A percentile compares a stretch with the other conserved stretches of the same genome.
Conservation (phyloP, 2,888 invertebrate species). For the Nomada ruficornis region DNA sequence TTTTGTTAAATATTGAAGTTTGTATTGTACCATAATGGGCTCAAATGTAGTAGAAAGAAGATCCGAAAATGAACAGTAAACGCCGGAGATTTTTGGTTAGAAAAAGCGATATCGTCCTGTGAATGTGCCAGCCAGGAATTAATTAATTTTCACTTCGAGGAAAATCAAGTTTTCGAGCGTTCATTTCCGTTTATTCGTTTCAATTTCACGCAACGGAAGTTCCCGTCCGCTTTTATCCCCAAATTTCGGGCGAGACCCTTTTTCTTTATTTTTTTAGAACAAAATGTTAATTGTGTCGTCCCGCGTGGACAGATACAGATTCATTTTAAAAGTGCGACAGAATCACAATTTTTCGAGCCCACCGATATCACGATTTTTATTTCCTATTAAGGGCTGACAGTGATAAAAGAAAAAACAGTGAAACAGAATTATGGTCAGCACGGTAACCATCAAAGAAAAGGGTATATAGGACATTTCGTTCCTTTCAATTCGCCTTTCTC, state of each 20-base stretch:
- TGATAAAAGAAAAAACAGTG: too few species aligned
- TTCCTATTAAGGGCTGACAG: too few species aligned
- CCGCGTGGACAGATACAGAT: too few species aligned
- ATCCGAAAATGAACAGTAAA: background rate
- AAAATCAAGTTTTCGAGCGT: constrained; percentile 35
- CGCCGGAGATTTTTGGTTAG: background rate
- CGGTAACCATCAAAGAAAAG: background rate
- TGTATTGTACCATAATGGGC: background rate
- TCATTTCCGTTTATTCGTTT: constrained; percentile 12
- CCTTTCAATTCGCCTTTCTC: constrained; percentile 9
- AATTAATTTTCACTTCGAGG: constrained; percentile 43
- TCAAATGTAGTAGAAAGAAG: too few species aligned
- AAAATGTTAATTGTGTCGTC: background rate
- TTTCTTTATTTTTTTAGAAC: background rate
- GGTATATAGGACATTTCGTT: background rate
- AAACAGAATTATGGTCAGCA: constrained; percentile 2
- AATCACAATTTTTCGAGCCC: too few species aligned
- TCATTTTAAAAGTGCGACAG: too few species aligned
- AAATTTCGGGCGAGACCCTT: background rate
- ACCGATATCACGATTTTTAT: too few species aligned
- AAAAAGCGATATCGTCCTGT: constrained; percentile 14
- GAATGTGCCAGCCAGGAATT: constrained; percentile 21
- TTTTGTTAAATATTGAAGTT: background rate
- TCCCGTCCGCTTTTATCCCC: background rate
- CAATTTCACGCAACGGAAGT: constrained; percentile 12